Evolutionary conservation across 2,113 vertebrate genomes (phyloP).

Genomic region (Tragelaphus imberbis): DNA sequence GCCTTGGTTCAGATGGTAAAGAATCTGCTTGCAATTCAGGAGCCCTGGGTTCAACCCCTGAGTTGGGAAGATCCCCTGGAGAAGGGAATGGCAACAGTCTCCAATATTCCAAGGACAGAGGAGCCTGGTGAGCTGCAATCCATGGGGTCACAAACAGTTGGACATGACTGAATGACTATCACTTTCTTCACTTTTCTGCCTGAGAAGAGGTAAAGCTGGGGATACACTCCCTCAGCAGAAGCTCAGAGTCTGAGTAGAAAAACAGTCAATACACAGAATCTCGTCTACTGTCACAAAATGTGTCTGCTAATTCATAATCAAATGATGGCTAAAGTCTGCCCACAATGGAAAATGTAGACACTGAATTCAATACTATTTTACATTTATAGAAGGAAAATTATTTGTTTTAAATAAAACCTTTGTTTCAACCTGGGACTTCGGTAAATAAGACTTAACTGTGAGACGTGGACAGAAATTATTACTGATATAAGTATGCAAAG

Average conservation of each 20-base stretch:
- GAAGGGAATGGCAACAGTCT: background rate
- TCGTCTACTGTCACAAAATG: background rate
- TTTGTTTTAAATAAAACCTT: background rate
- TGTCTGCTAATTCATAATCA: background rate
- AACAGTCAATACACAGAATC: background rate
- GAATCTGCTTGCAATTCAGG: background rate
- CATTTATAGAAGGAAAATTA: background rate
- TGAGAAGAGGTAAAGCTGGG: background rate
- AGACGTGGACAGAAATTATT: too few relatives aligned
- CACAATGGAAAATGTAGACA: background rate
- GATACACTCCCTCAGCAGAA: fast-evolving
- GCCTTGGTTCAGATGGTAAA: background rate
- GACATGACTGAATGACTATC: background rate
- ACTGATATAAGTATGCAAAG: background rate
- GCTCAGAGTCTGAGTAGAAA: background rate
- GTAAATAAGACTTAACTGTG: background rate
- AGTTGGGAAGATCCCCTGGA: background rate
- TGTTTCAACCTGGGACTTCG: background rate
- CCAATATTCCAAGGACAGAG: background rate
- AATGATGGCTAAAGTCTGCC: background rate
- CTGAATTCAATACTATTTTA: background rate
- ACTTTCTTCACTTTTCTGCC: background rate
- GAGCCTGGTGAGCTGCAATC: background rate
- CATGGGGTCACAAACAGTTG: background rate
- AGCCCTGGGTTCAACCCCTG: background rate